Conservation (phyloP, 2,797 vertebrate species). For the Streptopelia turtur region DNA sequence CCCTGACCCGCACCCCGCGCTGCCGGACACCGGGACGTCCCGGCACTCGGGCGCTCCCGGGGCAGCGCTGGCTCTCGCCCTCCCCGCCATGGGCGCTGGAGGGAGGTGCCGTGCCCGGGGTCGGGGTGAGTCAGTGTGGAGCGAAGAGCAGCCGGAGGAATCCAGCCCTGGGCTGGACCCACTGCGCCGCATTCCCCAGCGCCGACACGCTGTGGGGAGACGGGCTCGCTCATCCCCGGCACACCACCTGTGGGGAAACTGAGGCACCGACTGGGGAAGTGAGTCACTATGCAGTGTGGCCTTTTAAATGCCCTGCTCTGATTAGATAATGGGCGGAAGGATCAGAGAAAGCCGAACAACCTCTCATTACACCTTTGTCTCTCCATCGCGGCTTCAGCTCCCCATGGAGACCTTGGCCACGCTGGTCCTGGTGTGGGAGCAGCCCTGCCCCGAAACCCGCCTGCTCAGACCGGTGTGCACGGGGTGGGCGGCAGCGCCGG, state of each 20-base stretch:
- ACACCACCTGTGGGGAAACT: neutral
- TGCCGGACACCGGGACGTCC: neutral
- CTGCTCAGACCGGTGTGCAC: neutral
- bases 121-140: neutral
- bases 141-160: neutral
- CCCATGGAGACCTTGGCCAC: neutral
- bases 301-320: constrained; percentile 35
- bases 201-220: neutral
- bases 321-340: constrained; percentile 59
- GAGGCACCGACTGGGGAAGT: constrained; percentile 35
- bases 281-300: constrained; percentile 34
- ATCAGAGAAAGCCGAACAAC: constrained; percentile 6
- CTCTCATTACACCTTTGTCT: constrained; percentile 1
- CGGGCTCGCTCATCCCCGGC: neutral
- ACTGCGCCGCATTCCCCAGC: constrained; percentile 38
- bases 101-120: neutral
- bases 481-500: too few relatives aligned
- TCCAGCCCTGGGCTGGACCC: constrained; percentile 33
- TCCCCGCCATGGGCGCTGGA: neutral
- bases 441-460: neutral
- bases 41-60: neutral
- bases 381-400: neutral
- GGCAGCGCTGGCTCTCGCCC: neutral
- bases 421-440: neutral
- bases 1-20: neutral